These are phyloP conservation scores for Pseudachorutes palmiensis DNA, from an alignment of 1,140 invertebrate species.

Conservation along the genomic window DNA sequence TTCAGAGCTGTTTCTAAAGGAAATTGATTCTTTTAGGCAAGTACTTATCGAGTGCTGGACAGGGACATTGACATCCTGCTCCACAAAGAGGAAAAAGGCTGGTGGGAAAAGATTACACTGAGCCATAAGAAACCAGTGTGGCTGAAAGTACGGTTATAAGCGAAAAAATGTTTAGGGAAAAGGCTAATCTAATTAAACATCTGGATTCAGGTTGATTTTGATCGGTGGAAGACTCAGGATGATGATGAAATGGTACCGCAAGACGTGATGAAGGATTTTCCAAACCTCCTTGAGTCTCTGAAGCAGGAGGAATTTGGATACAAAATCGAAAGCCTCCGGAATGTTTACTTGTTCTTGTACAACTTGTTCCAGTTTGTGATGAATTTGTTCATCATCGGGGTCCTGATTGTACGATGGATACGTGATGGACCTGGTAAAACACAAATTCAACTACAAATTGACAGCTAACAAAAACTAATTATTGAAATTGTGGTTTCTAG, in stretches of 20 bases:
- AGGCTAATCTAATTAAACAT: neutral
- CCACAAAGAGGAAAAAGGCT: slow-evolving; percentile 57
- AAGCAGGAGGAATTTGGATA: slow-evolving; percentile 72
- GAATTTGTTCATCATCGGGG: slow-evolving; percentile 65
- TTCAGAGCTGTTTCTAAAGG: neutral
- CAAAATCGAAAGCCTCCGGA: slow-evolving; percentile 68
- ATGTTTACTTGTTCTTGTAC: slow-evolving; percentile 79
- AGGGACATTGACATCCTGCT: slow-evolving; percentile 67
- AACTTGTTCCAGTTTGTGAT: slow-evolving; percentile 86
- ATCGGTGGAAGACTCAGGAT: slow-evolving; percentile 66
- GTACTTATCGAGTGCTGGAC: slow-evolving; percentile 57
- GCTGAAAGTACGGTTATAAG: slow-evolving; percentile 59
- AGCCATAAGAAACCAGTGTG: slow-evolving; percentile 73
- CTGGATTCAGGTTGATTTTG: slow-evolving; percentile 64
- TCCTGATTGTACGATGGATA: slow-evolving; percentile 64
- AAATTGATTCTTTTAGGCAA: slow-evolving; percentile 40
- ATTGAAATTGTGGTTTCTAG: neutral
- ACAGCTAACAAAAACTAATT: slow-evolving; percentile 3
- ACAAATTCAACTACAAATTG: neutral
- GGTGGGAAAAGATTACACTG: slow-evolving; percentile 73
- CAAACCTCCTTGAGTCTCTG: slow-evolving; percentile 62
- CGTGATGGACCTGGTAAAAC: slow-evolving; percentile 58
- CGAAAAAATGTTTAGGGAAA: neutral
- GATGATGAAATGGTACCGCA: slow-evolving; percentile 56
- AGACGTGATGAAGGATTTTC: slow-evolving; percentile 57